phyloP scores from a whole-genome alignment of 2,797 vertebrate species.

The Eurystomus glaucurus region DNA sequence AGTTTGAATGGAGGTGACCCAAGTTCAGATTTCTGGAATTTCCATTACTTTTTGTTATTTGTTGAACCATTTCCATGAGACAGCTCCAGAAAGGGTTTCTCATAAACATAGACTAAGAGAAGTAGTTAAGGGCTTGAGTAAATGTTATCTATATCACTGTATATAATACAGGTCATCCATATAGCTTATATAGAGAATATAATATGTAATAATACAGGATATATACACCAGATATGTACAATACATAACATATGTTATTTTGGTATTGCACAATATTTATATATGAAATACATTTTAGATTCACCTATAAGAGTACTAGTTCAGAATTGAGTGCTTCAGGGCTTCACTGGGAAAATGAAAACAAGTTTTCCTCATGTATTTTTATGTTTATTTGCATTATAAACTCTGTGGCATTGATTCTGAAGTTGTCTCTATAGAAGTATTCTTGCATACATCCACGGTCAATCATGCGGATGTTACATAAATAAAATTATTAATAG shows the following conservation, averaged over 20 bases:
- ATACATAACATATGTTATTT: not conserved
- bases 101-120: not conserved
- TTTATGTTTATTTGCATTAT: not conserved
- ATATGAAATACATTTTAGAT: not conserved
- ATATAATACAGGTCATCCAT: not conserved
- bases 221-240: not conserved
- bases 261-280: not conserved
- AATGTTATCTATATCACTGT: not conserved
- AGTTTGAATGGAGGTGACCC: not conserved
- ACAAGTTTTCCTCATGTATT: not conserved
- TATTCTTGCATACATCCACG: not conserved
- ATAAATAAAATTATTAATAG: constrained; percentile 9
- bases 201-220: not conserved
- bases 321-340: not conserved
- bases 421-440: not conserved
- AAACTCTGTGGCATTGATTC: not conserved
- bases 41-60: not conserved
- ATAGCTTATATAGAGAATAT: fast-evolving
- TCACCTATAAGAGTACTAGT: not conserved
- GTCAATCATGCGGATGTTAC: not conserved
- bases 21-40: not conserved
- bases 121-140: not conserved
- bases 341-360: not conserved
- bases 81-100: not conserved
- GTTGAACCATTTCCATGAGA: not conserved